Evolutionary conservation across 1,140 invertebrate species (phyloP), one percentile per base, ranked within the genome.

Genomic region (Andrena cerasifolii): DNA sequence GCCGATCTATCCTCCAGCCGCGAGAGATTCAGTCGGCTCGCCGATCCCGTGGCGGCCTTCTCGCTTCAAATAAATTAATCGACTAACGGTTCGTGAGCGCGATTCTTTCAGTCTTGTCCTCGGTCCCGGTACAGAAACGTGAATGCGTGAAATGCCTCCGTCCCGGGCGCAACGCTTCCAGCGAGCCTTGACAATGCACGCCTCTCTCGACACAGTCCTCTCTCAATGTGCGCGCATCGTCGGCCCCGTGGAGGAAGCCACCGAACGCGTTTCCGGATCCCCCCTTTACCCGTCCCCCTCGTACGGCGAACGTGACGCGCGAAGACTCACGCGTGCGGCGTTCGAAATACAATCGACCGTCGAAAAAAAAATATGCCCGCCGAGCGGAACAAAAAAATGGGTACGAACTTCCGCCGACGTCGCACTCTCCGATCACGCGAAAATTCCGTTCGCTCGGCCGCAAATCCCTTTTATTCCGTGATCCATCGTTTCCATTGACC

Each of bases 51-150:
- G n/a, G 26, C 28, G 51, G 51, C 18, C 16, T 14, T 40, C 58
- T 24, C 36, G 18, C 26, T 45, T 58, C 26, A 10, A 79, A 76
- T 80, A 66, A 83, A 80, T 77, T 54, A 80, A 79, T 58, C 58
- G 61, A 61, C 59, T 70, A 75, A 78, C 49, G 47, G 10, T 28
- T 26, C 51, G n/a, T 67, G 40, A 18, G 61, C 18, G 45, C 49
- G 28, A 63, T 53, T 26, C 54, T 63, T 21, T 81, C 75, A 83
- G 78, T 85, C 81, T 83, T 74, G 51, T 72, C 63, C 31, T 49
- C 65, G 63, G 4, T 40, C 36, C 10, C 12, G 45, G 21, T 43
- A 18, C 43, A 28, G 31, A 71, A 71, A 49, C 28, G 28, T 33
- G 43, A 31, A 77, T 53, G 45, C 54, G 45, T 26, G 40, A 24